These are phyloP conservation scores for Scrobipalpa costella DNA, from an alignment of 2,888 invertebrate genomes.

Conservation along the genomic window DNA sequence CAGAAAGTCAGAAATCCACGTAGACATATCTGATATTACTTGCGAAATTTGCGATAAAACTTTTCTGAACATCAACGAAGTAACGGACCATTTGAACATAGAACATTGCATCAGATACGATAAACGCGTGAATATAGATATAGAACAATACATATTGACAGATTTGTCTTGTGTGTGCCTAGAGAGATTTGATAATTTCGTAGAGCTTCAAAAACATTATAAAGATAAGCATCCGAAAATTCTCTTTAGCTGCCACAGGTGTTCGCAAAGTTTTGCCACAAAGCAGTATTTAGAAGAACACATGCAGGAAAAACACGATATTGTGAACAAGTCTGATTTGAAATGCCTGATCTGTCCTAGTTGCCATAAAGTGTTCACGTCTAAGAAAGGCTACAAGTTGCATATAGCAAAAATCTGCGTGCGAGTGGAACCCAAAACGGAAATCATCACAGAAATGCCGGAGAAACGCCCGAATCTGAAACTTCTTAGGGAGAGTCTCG, in stretches of 20 bases:
- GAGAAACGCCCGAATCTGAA: slow-evolving; percentile 21
- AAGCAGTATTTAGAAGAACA: slow-evolving; percentile 22
- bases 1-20: slow-evolving; percentile 41
- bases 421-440: slow-evolving; percentile 21
- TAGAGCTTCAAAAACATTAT: slow-evolving; percentile 19
- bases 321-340: not conserved
- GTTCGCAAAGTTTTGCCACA: slow-evolving; percentile 3
- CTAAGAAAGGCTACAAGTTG: slow-evolving; percentile 25
- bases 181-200: slow-evolving; percentile 22
- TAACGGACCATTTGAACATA: slow-evolving; percentile 21
- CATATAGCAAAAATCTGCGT: slow-evolving; percentile 19
- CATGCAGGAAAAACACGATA: slow-evolving; percentile 5
- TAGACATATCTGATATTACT: slow-evolving; percentile 45
- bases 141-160: slow-evolving; percentile 26
- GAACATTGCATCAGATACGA: slow-evolving; percentile 29
- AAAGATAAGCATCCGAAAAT: slow-evolving; percentile 19
- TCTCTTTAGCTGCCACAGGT: slow-evolving; percentile 11
- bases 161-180: slow-evolving; percentile 34
- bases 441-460: not conserved
- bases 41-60: slow-evolving; percentile 43
- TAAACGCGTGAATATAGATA: slow-evolving; percentile 8
- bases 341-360: slow-evolving; percentile 22
- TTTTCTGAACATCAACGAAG: slow-evolving; percentile 18
- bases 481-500: slow-evolving; percentile 36
- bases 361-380: slow-evolving; percentile 25